Evolutionary conservation across 2,797 vertebrate genomes (phyloP).

Genomic region (Nannoperca obscura): DNA sequence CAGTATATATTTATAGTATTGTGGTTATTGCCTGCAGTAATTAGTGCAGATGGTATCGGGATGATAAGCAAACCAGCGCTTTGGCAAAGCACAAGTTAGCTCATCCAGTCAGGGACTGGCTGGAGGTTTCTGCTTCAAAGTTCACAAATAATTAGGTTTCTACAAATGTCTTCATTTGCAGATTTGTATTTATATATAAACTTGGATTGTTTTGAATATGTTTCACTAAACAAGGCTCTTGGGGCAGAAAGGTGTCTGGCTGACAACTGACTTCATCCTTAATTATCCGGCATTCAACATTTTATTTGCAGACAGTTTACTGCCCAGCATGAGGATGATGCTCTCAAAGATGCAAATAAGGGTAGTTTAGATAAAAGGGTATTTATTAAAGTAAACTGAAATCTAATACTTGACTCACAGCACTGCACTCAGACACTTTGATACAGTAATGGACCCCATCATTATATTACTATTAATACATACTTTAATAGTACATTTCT

Average conservation of each 20-base stretch:
- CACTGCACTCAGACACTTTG: background rate
- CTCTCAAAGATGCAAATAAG: constrained; percentile 33
- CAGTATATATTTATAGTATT: background rate
- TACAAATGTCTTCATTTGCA: background rate
- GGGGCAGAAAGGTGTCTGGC: constrained; percentile 21
- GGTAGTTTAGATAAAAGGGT: constrained; percentile 27
- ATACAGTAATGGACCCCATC: background rate
- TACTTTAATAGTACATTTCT: background rate
- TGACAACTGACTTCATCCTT: constrained; percentile 17
- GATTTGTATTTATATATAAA: background rate
- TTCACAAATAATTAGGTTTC: constrained; percentile 30
- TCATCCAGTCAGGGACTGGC: background rate
- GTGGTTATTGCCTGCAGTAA: constrained; percentile 5
- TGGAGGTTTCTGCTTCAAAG: constrained; percentile 5
- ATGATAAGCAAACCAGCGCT: constrained; percentile 32
- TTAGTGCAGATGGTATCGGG: constrained; percentile 13
- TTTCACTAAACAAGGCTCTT: constrained; percentile 29
- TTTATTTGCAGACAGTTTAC: constrained; percentile 26
- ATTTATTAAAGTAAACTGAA: constrained; percentile 33
- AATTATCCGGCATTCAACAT: constrained; percentile 41
- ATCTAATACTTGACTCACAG: constrained; percentile 1
- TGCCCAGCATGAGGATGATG: background rate
- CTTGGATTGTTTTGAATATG: background rate
- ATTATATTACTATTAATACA: background rate
- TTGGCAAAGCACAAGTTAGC: constrained; percentile 1